Base-by-base conservation (phyloP, 2,797 vertebrate species). In the Aselliscus stoliczkanus region DNA sequence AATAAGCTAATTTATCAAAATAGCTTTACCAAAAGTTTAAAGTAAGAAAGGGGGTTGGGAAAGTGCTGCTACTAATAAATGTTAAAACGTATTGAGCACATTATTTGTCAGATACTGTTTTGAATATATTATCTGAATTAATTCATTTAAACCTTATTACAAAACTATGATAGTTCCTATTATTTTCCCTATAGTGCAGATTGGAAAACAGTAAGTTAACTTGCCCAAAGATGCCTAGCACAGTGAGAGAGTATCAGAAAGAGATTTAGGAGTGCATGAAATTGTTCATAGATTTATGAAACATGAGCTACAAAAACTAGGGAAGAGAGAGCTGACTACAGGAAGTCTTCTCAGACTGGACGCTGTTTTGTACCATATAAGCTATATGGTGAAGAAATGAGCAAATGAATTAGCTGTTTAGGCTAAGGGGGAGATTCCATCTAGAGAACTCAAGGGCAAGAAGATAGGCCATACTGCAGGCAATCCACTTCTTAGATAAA, bases 1-100 rank as follows among this genome's bases (percentile, higher is more conserved):
- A n/a, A 69, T 73, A 82, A 95, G 72, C 11, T 18, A 39, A 12
- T 88, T 95, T 52, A 58, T 91, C 64, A 52, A 80, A 94, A 88
- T n/a, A 17, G 1, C 62, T 86, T 92, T 88, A 47, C 9, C 21
- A 31, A 54, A 93, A 95, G 76, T 34, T 54, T 34, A 39, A 69
- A 13, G 39, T 44, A 34, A 67, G 65, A 83, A 31, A 44, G 4
- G 20, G 0, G 3, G 27, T 13, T 50, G 13, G 18, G 17, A 73
- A 34, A 21, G 20, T 20, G 29, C 4, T 89, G 31, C 3, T 56
- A 58, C 1, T 52, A 31, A 1, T n/a, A 56, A 15, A 34, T 52
- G 52, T 81, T 75, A 81, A 90, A 70, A 90, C 12, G 70, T 90
- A n/a, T 12, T 39, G 31, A 84, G 62, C 39, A 42, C 17, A n/a